These are phyloP conservation scores for Dendrophyllia cribrosa DNA, from an alignment of 64 coral and sea anemone species.

Conservation along the genomic window DNA sequence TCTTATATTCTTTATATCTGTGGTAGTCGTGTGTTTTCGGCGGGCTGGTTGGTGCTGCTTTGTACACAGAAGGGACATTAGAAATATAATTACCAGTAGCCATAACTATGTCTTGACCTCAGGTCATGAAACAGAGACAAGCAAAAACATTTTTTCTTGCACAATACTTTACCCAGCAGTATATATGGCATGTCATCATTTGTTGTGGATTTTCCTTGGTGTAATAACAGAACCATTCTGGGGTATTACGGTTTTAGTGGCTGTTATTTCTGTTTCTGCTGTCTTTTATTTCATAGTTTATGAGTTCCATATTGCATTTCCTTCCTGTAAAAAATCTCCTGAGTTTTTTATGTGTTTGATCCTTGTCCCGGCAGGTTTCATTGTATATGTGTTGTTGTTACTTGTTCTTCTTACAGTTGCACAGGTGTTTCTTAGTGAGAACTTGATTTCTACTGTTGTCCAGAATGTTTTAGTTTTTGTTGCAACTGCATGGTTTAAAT, in stretches of 20 bases:
- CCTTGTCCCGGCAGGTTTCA: neutral
- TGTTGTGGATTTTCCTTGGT: conserved; percentile 1
- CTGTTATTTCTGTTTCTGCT: neutral
- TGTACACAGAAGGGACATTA: too few relatives aligned
- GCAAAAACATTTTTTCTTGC: neutral
- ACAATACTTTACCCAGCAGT: neutral
- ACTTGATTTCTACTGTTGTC: neutral
- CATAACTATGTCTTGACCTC: too few relatives aligned
- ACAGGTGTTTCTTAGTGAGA: neutral
- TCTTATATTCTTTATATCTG: too few relatives aligned
- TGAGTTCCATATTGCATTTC: neutral
- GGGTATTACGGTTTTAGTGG: neutral
- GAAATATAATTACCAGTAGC: too few relatives aligned
- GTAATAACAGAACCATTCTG: neutral
- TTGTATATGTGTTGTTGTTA: neutral
- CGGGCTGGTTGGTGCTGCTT: too few relatives aligned
- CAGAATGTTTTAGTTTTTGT: neutral
- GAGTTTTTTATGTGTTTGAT: neutral
- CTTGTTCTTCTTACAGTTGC: neutral
- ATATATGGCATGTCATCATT: neutral
- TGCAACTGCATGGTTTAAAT: neutral
- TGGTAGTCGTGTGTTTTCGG: too few relatives aligned
- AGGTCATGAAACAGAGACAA: neutral
- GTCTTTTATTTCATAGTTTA: neutral
- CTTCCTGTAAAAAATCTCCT: neutral